These are phyloP conservation scores for Drosophila imparisetae DNA, from an alignment of 2,888 invertebrate species.

Conservation along the genomic window DNA sequence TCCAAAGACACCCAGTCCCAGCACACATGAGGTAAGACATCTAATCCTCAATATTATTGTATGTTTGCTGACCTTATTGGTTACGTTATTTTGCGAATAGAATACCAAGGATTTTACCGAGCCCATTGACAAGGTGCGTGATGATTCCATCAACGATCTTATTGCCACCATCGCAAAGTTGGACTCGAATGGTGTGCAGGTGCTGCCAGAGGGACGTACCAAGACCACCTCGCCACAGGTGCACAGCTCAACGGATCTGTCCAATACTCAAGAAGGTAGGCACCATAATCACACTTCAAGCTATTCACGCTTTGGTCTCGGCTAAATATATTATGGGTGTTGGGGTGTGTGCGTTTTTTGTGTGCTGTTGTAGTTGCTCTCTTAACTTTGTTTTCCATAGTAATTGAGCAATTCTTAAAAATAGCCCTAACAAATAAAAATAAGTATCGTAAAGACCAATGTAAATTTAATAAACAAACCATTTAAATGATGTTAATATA, in stretches of 20 bases:
- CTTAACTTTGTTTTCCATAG: background rate
- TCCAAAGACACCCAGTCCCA: conserved; percentile 93
- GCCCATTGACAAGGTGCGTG: conserved; percentile 92
- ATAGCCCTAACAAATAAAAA: background rate
- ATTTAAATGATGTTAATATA: background rate
- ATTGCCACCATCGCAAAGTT: conserved; percentile 95
- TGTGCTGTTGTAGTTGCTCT: conserved; percentile 10
- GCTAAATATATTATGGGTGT: conserved; percentile 26
- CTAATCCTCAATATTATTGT: background rate
- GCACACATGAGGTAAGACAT: conserved; percentile 86
- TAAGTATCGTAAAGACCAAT: background rate
- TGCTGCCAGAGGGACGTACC: conserved; percentile 86
- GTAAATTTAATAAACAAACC: background rate
- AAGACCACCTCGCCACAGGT: conserved; percentile 88
- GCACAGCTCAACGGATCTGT: conserved; percentile 90
- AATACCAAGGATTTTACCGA: conserved; percentile 87
- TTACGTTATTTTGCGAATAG: conserved; percentile 37
- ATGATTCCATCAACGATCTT: conserved; percentile 93
- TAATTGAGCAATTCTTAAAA: background rate
- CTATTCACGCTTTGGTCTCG: conserved; percentile 7
- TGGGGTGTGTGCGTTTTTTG: conserved; percentile 22
- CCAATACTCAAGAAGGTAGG: conserved; percentile 84
- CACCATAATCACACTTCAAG: conserved; percentile 1
- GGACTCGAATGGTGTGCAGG: conserved; percentile 93
- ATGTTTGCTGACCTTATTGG: background rate